phyloP scores from a whole-genome alignment of 2,113 vertebrate species.

The Acanthochromis polyacanthus region DNA sequence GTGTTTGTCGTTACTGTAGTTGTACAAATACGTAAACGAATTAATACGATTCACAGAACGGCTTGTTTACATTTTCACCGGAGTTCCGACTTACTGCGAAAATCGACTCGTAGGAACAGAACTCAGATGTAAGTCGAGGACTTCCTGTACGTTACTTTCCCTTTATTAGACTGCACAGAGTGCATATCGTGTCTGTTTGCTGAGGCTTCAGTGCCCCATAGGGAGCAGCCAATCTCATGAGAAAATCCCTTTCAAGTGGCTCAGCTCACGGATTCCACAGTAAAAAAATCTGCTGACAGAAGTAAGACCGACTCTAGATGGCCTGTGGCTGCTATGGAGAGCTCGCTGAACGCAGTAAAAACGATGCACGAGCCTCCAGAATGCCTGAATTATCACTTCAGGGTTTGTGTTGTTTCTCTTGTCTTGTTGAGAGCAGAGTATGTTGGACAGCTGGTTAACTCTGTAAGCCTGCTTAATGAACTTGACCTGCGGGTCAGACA shows the following conservation, averaged over 20 bases:
- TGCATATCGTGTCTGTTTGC: constrained; percentile 16
- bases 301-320: constrained; percentile 4
- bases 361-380: too few species aligned
- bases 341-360: not conserved
- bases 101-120: too few species aligned
- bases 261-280: constrained; percentile 32
- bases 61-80: too few species aligned
- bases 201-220: constrained; percentile 17
- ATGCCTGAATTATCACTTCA: constrained; percentile 1
- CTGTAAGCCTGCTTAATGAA: constrained; percentile 42
- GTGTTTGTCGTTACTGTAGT: too few species aligned
- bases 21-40: too few species aligned
- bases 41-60: too few species aligned
- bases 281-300: not conserved
- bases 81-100: too few species aligned
- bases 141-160: not conserved
- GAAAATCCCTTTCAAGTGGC: constrained; percentile 61
- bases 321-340: constrained; percentile 4
- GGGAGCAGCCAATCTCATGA: constrained; percentile 49
- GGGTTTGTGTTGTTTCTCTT: not conserved
- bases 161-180: constrained; percentile 8
- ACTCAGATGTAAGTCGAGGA: too few species aligned
- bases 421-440: constrained; percentile 15
- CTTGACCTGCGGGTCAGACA: constrained; percentile 53
- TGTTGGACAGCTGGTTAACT: constrained; percentile 53